A percentile compares a stretch with the other conserved stretches of the same genome.
Conservation (phyloP, 1,140 invertebrate species). For the Cheumatopsyche charites region DNA sequence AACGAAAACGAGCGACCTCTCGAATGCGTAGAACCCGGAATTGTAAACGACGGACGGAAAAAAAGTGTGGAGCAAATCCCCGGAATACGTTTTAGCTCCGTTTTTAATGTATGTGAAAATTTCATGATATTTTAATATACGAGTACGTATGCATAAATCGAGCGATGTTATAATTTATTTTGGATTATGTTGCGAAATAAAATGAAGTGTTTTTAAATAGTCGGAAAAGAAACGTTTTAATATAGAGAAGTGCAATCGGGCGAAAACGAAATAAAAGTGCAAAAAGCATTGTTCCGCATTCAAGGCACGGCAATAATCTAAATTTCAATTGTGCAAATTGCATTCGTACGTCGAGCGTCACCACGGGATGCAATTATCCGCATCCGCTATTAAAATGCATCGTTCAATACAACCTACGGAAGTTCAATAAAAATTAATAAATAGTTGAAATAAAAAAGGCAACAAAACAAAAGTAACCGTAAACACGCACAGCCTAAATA, state of each 20-base stretch:
- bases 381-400: neutral
- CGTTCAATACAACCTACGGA: no score
- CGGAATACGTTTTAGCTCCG: neutral
- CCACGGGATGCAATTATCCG: constrained; percentile 3
- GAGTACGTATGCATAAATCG: no score
- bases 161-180: no score
- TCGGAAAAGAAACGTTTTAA: neutral
- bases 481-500: no score
- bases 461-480: no score
- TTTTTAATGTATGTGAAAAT: no score
- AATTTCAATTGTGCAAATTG: constrained; percentile 38
- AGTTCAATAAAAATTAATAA: no score
- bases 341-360: neutral
- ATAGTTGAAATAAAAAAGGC: no score
- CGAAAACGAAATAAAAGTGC: neutral
- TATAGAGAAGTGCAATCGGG: neutral
- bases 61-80: neutral
- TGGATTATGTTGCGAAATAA: no score
- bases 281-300: constrained; percentile 10
- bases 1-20: neutral
- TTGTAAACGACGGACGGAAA: neutral
- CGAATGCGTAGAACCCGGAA: constrained; percentile 1
- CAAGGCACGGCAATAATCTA: constrained; percentile 34
- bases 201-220: neutral
- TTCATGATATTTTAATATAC: no score